These are phyloP conservation scores for Catostomus latipinnis DNA, from an alignment of 2,797 vertebrate species.

Conservation along the genomic window DNA sequence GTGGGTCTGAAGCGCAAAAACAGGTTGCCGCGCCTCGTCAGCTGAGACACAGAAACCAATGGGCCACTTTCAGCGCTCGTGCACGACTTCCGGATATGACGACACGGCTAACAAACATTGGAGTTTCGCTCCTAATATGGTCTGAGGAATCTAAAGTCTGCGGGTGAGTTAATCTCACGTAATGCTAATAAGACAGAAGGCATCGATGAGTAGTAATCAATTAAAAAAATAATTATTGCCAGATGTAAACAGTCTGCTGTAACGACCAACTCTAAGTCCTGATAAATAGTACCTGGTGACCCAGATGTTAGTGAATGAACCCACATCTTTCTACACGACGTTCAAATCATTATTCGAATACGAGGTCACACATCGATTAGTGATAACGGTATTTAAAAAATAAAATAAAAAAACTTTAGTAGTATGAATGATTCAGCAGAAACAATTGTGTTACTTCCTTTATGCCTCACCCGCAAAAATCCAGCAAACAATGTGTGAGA, in stretches of 20 bases:
- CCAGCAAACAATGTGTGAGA: slow-evolving; percentile 22
- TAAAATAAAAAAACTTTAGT: background rate
- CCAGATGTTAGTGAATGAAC: slow-evolving; percentile 20
- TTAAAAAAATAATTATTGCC: background rate
- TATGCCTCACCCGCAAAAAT: slow-evolving; percentile 44
- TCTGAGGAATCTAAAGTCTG: slow-evolving; percentile 52
- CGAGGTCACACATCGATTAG: background rate
- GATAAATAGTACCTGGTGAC: slow-evolving; percentile 12
- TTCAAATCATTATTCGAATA: background rate
- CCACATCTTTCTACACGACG: background rate
- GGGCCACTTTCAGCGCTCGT: background rate
- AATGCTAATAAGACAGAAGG: slow-evolving; percentile 17
- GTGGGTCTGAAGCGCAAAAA: background rate
- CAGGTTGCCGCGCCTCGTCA: slow-evolving; percentile 30
- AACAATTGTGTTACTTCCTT: slow-evolving; percentile 25
- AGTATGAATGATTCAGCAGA: background rate
- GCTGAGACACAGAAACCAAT: slow-evolving; percentile 11
- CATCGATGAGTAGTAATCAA: slow-evolving; percentile 16
- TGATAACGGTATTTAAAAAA: background rate
- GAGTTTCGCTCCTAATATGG: slow-evolving; percentile 67
- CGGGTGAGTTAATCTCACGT: slow-evolving; percentile 45
- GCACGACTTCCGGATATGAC: slow-evolving; percentile 55
- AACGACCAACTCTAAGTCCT: slow-evolving; percentile 16
- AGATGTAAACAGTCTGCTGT: background rate
- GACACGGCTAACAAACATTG: slow-evolving; percentile 52